Evolutionary conservation across 2,797 vertebrate species (phyloP).

Genomic region (Pseudotriccus pelzelni): DNA sequence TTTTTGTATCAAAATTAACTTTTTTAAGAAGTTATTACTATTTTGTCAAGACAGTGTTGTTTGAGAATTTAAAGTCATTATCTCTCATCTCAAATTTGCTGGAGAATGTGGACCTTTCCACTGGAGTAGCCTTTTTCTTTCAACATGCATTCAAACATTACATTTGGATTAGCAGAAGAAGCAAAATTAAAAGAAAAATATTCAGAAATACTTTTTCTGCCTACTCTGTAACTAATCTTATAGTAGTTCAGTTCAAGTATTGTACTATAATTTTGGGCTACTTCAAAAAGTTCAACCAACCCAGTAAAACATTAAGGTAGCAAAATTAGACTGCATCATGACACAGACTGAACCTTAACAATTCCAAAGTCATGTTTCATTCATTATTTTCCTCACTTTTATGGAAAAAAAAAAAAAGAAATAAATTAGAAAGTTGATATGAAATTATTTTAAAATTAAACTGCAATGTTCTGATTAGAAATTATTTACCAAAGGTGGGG

Average conservation of each 20-base stretch:
- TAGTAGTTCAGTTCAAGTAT: not conserved
- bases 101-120: not conserved
- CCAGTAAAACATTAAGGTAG: too few relatives aligned
- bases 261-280: not conserved
- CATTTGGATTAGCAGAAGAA: not conserved
- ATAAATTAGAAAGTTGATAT: not conserved
- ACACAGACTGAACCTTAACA: too few relatives aligned
- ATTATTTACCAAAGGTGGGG: not conserved
- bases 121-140: not conserved
- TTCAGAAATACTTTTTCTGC: not conserved
- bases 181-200: not conserved
- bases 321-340: too few relatives aligned
- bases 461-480: not conserved
- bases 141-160: not conserved
- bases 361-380: too few relatives aligned
- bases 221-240: not conserved
- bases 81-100: not conserved
- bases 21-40: not conserved
- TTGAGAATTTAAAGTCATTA: not conserved
- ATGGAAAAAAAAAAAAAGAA: not conserved
- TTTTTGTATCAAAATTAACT: not conserved
- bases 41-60: not conserved
- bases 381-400: not conserved
- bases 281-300: not conserved
- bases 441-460: not conserved